These are phyloP conservation scores for Corbicula japonica DNA, from an alignment of 2,888 invertebrate genomes.

Conservation along the genomic window DNA sequence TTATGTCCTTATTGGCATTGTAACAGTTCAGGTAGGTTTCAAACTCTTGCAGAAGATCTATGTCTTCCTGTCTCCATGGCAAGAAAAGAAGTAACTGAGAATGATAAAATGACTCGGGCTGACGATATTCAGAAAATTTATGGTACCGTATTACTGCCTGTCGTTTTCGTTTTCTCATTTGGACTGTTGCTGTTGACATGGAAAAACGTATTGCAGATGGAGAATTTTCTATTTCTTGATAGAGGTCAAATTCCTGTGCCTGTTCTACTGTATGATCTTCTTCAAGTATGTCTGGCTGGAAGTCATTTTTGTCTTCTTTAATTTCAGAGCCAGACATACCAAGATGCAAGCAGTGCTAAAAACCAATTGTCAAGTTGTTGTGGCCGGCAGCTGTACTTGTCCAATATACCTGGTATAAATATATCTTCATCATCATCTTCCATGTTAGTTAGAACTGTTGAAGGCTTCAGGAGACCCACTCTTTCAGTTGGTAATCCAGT, in stretches of 20 bases:
- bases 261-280: background rate
- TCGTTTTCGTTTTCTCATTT: conserved; percentile 8
- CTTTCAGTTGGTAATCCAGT: conserved; percentile 70
- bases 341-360: conserved; percentile 2
- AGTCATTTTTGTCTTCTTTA: background rate
- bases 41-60: conserved; percentile 18
- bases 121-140: conserved; percentile 27
- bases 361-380: background rate
- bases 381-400: background rate
- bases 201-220: background rate
- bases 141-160: conserved; percentile 41
- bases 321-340: no score
- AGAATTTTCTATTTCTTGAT: background rate
- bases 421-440: conserved; percentile 14
- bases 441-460: background rate
- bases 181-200: background rate
- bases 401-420: background rate
- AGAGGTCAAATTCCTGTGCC: background rate
- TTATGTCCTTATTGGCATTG: background rate
- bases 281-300: background rate
- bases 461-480: conserved; percentile 32
- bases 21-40: conserved; percentile 22
- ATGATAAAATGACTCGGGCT: conserved; percentile 44
- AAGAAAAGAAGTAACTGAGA: conserved; percentile 35
- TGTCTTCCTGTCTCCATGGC: conserved; percentile 45